Conservation (phyloP, 2,113 vertebrate species). For the Corythaixoides concolor region DNA sequence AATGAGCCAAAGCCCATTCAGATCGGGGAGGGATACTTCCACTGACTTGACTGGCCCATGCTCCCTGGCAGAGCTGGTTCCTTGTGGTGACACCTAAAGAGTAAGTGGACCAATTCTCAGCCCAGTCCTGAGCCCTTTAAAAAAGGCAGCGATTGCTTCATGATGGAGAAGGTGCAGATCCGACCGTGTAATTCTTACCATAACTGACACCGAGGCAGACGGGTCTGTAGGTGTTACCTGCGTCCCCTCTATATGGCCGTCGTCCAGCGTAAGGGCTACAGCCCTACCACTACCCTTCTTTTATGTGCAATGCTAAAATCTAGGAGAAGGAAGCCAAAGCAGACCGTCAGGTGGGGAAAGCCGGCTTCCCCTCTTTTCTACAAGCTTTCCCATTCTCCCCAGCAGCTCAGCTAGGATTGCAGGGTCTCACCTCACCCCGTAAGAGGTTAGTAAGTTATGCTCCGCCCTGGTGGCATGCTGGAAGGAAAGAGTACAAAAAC, state of each 20-base stretch:
- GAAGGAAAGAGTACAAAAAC: neutral
- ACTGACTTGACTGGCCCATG: neutral
- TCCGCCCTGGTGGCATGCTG: neutral
- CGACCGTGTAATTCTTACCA: fast-evolving
- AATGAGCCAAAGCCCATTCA: neutral
- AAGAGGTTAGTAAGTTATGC: neutral
- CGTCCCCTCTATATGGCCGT: neutral
- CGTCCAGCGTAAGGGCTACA: neutral
- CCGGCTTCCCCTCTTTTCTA: neutral
- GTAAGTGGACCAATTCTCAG: neutral
- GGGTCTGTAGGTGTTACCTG: neutral
- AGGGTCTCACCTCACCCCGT: fast-evolving
- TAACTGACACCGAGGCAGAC: neutral
- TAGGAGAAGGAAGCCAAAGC: neutral
- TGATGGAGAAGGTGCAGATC: neutral
- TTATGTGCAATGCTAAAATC: neutral
- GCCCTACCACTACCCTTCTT: neutral
- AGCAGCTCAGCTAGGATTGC: neutral
- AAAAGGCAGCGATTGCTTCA: neutral
- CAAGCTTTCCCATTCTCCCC: neutral
- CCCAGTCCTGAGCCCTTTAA: neutral
- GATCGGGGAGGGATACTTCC: neutral
- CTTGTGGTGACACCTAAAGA: neutral
- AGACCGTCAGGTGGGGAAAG: neutral
- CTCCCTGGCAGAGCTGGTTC: neutral